These are phyloP conservation scores for Brachymystax lenok DNA, from an alignment of 2,797 vertebrate genomes.

Conservation along the genomic window DNA sequence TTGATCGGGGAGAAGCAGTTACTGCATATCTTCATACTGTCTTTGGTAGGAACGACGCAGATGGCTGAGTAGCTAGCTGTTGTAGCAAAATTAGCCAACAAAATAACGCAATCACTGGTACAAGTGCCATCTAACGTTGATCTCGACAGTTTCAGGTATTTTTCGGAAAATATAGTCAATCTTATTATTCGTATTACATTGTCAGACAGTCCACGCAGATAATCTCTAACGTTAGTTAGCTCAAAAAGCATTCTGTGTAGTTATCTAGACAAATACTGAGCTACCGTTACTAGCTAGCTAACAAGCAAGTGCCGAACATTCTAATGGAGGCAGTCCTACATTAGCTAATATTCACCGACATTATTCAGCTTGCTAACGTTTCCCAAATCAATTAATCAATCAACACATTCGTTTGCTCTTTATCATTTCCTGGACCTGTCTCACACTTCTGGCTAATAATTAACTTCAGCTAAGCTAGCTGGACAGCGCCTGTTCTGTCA, in stretches of 20 bases:
- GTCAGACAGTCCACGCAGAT: not conserved
- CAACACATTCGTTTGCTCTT: not conserved
- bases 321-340: no score
- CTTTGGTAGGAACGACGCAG: not conserved
- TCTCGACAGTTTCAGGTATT: not conserved
- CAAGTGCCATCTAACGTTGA: not conserved
- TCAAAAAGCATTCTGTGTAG: not conserved
- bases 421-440: conserved; percentile 2
- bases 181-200: not conserved
- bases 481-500: not conserved
- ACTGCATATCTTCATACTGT: no score
- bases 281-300: no score
- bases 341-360: not conserved
- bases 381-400: not conserved
- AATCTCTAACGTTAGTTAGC: not conserved
- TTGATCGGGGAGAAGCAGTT: no score
- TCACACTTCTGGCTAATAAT: not conserved
- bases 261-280: not conserved
- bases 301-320: no score
- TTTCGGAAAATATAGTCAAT: not conserved
- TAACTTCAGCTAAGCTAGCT: not conserved
- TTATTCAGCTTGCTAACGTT: not conserved
- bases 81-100: not conserved
- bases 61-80: not conserved
- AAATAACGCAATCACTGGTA: not conserved